Evolutionary conservation across 1,140 invertebrate genomes (phyloP).

Genomic region (Apis cerana): DNA sequence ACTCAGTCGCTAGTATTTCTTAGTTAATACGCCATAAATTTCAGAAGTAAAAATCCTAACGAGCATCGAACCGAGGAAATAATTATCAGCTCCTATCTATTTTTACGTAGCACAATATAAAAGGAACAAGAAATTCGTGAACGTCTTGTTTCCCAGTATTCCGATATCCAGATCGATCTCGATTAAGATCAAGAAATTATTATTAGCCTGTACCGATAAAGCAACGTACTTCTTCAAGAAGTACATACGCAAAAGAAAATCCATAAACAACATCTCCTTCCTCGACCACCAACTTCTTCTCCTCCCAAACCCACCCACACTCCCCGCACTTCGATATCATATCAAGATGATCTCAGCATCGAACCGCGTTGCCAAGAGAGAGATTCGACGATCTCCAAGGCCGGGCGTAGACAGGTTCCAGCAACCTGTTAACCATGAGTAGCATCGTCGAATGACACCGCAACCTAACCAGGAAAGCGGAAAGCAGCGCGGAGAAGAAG

Average conservation of each 20-base stretch:
- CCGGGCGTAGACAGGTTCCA: slow-evolving; percentile 27
- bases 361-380: not conserved
- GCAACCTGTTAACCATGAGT: slow-evolving; percentile 40
- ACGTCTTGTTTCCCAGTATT: too few relatives aligned
- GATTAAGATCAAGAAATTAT: too few relatives aligned
- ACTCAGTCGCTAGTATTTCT: too few relatives aligned
- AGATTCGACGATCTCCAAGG: slow-evolving; percentile 10
- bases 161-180: too few relatives aligned
- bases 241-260: not conserved
- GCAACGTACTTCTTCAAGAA: not conserved
- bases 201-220: too few relatives aligned
- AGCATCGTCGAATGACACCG: slow-evolving; percentile 12
- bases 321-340: not conserved
- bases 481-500: slow-evolving; percentile 8
- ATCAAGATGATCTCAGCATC: not conserved
- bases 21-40: too few relatives aligned
- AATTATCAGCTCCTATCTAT: too few relatives aligned
- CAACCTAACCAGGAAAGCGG: slow-evolving; percentile 2
- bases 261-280: fast-evolving
- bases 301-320: too few relatives aligned
- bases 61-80: too few relatives aligned
- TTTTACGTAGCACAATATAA: too few relatives aligned
- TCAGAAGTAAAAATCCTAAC: too few relatives aligned
- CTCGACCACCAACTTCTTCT: not conserved
- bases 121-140: too few relatives aligned